A percentile compares a stretch with the other conserved stretches of the same genome.
Conservation (phyloP, 2,113 vertebrate species). For the Coptodon rendalli region DNA sequence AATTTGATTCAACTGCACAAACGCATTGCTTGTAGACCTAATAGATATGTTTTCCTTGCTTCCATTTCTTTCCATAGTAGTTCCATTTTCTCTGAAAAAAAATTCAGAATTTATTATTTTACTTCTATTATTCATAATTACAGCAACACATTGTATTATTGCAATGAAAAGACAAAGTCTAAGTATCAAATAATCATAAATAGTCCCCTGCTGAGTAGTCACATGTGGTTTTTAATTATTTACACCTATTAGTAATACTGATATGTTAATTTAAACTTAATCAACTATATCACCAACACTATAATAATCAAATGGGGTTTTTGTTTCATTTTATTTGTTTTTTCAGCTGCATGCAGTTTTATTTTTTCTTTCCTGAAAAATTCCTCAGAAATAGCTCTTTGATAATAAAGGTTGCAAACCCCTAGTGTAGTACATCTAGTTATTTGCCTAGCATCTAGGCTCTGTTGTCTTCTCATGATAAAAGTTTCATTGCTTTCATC, state of each 20-base stretch:
- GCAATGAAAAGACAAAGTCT: neutral
- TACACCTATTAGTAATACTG: neutral
- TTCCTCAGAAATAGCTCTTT: neutral
- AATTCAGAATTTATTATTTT: neutral
- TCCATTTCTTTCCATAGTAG: neutral
- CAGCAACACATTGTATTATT: neutral
- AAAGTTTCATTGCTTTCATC: neutral
- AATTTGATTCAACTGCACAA: neutral
- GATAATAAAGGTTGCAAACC: neutral
- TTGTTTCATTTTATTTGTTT: neutral
- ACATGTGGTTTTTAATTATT: neutral
- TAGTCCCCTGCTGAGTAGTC: neutral
- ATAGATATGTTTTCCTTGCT: neutral
- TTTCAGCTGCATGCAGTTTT: neutral
- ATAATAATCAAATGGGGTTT: neutral
- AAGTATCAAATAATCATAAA: neutral
- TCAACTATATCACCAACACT: neutral
- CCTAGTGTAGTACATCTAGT: neutral
- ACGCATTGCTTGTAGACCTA: neutral
- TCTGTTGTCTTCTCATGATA: neutral
- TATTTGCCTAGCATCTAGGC: neutral
- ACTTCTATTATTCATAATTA: neutral
- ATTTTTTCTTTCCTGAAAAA: neutral
- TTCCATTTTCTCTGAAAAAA: neutral
- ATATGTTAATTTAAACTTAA: neutral